A percentile compares a stretch with the other conserved stretches of the same genome.
Evolutionary conservation across 2,113 vertebrate genomes (phyloP).

Genomic region (Struthidea cinerea): DNA sequence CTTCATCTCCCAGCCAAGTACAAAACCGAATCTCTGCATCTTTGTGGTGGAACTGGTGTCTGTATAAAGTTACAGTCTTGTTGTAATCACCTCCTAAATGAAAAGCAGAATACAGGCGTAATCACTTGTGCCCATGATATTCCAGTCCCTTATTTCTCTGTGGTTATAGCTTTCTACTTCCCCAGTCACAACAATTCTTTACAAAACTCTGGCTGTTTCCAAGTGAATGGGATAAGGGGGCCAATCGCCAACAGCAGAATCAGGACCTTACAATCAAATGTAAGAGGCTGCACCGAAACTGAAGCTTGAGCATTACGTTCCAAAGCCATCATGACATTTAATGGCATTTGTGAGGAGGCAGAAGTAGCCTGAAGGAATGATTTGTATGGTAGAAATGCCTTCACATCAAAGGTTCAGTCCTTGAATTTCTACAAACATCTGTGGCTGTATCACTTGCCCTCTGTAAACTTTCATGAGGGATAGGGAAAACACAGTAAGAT

Average conservation of each 20-base stretch:
- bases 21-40: not conserved
- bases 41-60: conserved; percentile 10
- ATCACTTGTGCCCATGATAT: not conserved
- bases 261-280: not conserved
- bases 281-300: not conserved
- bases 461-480: not conserved
- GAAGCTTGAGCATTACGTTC: not conserved
- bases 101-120: not conserved
- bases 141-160: not conserved
- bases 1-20: not conserved
- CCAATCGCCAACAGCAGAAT: not conserved
- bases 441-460: not conserved
- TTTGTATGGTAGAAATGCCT: not conserved
- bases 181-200: not conserved
- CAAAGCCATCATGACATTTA: not conserved
- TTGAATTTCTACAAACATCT: not conserved
- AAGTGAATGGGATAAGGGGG: not conserved
- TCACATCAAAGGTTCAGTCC: not conserved
- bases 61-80: not conserved
- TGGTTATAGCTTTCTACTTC: not conserved
- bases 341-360: not conserved
- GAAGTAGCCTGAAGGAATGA: not conserved
- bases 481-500: not conserved
- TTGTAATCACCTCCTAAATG: not conserved
- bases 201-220: not conserved